A percentile compares a stretch with the other conserved stretches of the same genome.
phyloP scores from a whole-genome alignment of 2,888 invertebrate species.

The Macropis europaea region DNA sequence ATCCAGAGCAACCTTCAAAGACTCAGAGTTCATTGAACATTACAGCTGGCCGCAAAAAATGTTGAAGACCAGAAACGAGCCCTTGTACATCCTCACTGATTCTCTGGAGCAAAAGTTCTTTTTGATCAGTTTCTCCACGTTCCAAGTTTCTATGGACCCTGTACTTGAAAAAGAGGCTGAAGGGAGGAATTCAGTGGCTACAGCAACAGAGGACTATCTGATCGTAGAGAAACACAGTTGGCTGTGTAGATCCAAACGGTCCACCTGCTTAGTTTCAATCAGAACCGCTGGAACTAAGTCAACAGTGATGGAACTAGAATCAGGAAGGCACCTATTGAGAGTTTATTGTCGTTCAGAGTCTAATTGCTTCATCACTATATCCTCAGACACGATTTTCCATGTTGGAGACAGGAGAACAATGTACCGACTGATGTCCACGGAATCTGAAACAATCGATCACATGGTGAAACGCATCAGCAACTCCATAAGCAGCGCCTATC shows the following conservation, averaged over 20 bases:
- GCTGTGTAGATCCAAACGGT: conserved; percentile 33
- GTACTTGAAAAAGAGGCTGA: background rate
- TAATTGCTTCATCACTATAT: conserved; percentile 46
- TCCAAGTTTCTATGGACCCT: background rate
- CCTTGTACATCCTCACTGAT: conserved; percentile 66
- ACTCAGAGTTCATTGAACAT: conserved; percentile 20
- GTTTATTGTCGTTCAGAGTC: conserved; percentile 52
- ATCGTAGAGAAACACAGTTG: conserved; percentile 56
- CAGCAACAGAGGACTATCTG: conserved; percentile 23
- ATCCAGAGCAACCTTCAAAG: background rate
- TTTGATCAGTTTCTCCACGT: conserved; percentile 54
- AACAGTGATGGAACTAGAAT: conserved; percentile 58
- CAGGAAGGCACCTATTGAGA: conserved; percentile 64
- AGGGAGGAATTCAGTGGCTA: no score
- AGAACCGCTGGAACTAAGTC: conserved; percentile 54
- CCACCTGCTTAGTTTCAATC: conserved; percentile 15
- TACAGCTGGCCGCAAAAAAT: conserved; percentile 39
- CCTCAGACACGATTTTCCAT: conserved; percentile 63
- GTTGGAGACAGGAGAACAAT: conserved; percentile 60
- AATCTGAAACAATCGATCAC: conserved; percentile 52
- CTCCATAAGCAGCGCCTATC: conserved; percentile 41
- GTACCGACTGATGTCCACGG: conserved; percentile 62
- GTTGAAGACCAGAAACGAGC: conserved; percentile 53
- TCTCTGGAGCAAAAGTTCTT: conserved; percentile 63
- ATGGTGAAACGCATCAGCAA: conserved; percentile 41